Evolutionary conservation across 2,113 vertebrate species (phyloP), one percentile per base, ranked within the genome.

Genomic region (Fregetta grallaria): DNA sequence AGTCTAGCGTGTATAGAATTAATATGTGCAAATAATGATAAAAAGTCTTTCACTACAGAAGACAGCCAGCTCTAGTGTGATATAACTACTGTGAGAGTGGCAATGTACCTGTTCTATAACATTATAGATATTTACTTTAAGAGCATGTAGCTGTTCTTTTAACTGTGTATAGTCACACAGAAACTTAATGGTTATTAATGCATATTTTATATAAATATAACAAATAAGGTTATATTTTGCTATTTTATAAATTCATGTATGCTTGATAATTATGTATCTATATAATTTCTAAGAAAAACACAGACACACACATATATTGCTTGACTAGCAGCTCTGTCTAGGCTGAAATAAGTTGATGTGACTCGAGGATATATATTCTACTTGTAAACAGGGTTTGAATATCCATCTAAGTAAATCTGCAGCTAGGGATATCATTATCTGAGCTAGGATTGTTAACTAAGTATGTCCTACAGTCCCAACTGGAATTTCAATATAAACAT

Each of bases 271-370:
- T 74, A 38, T 9, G 4, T 27, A 68, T 55, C 11, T 65, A 9
- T n/a, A 44, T 19, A 56, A 44, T 65, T 86, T 86, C 38, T 65
- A 27, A 58, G 65, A 62, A 81, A 92, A 76, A 45, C 8, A 55
- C 4, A 42, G 16, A 53, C 3, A 38, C 42, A 58, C 10, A 27
- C 4, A 10, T 1, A 0, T 29, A 61, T 45, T 80, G 1, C 36
- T 50, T 77, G 40, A 36, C 32, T 23, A 77, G 14, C 13, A 90
- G 4, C 26, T 87, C 10, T 59, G 6, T 18, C 32, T 71, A 49
- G 30, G 38, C 10, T 90, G 34, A 74, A 93, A 78, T 36, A 62
- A 66, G 23, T 42, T 59, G 42, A 40, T 53, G 3, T 32, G 32
- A 77, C 25, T 42, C 9, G 16, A 58, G 50, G 14, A 85, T 14